Evolutionary conservation across 2,888 invertebrate species (phyloP), one percentile per base, ranked within the genome.

Genomic region (Nowickia ferox): DNA sequence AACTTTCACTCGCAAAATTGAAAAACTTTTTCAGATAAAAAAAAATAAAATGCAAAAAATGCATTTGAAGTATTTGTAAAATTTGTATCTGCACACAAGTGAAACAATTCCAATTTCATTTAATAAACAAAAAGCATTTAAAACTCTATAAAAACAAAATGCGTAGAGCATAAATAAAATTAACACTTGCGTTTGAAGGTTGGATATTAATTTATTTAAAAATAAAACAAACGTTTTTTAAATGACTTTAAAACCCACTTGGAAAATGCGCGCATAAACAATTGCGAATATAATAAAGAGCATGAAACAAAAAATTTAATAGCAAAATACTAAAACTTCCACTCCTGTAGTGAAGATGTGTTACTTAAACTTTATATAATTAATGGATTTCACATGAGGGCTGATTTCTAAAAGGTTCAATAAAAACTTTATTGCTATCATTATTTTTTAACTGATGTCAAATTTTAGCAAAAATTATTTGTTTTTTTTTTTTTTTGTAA

Each of bases 141-240:
- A 55, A 55, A 65, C 55, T 65, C 65, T 10, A 65, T 72, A 65
- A 72, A 65, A 72, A 72, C 46, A 40, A 63, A 55, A 46, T 55
- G 11, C n/a, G 19, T 19, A 40, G 13, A 72, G 48, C 13, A 72
- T 79, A 72, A 79, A 79, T 72, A 57, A 72, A 72, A 79, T 79
- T 79, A 72, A 72, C 69, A 79, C 55, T 79, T 71, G 71, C 69
- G 55, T 63, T n/a, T 63, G 63, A 63, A 63, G 71, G 65, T 55
- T 79, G 69, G 38, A 71, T n/a, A 22, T 71, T 63, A 69, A 79
- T 53, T 79, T 63, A 61, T 13, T 46, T 46, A n/a, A 51, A 51
- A 51, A n/a, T 3, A 69, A 78, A 61, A 22, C 30, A 61, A 78
- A 69, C 10, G 13, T 19, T 6, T 51, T 69, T 69, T 13, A 40